Conservation (phyloP, 2,888 invertebrate genomes). For the Oxytorus armatus region DNA sequence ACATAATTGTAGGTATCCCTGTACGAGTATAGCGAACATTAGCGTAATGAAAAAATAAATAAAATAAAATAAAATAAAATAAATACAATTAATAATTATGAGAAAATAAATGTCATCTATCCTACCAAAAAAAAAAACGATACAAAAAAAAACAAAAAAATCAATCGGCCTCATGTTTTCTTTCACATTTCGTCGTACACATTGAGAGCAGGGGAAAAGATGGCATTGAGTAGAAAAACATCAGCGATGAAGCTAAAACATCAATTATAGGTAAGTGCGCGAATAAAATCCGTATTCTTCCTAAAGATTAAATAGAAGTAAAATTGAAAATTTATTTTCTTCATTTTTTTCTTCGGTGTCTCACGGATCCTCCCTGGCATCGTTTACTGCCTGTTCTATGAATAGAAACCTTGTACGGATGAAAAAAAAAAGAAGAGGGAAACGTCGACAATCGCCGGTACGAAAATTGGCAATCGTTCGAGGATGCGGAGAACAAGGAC, state of each 20-base stretch:
- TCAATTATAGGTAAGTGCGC: conserved; percentile 44
- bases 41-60: conserved; percentile 81
- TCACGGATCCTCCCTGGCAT: conserved; percentile 57
- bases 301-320: no score
- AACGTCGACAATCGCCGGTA: conserved; percentile 69
- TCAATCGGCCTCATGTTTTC: conserved; percentile 40
- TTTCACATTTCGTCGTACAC: conserved; percentile 35
- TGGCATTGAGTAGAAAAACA: no score
- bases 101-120: conserved; percentile 74
- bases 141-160: conserved; percentile 37
- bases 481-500: conserved; percentile 29
- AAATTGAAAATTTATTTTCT: no score
- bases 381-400: conserved; percentile 21
- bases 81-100: conserved; percentile 80
- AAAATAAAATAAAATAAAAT: no score
- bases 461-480: conserved; percentile 76
- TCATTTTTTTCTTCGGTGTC: background rate
- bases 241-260: background rate
- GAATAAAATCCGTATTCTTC: conserved; percentile 1
- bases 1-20: conserved; percentile 83
- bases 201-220: background rate
- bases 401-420: conserved; percentile 49
- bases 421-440: no score
- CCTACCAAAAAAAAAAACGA: conserved; percentile 68
- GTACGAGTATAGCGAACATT: conserved; percentile 82